Evolutionary conservation across 2,797 vertebrate species (phyloP), one percentile per base, ranked within the genome.

Genomic region (Eospalax fontanierii): DNA sequence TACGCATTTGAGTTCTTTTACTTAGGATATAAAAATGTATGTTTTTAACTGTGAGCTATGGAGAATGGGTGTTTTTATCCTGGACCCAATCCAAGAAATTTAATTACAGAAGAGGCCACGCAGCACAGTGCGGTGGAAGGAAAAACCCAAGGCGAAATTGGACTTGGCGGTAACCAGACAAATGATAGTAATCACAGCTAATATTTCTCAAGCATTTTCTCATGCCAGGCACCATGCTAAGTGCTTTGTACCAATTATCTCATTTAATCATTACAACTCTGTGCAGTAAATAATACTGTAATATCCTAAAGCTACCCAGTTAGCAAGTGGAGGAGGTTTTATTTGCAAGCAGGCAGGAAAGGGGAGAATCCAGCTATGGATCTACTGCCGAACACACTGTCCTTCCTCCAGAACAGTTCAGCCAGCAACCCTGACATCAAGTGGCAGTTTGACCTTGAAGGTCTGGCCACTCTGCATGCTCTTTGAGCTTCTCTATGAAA

Each of bases 71-170:
- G 83, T 46, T 86, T 95, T 95, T 61, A 76, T 61, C 59, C 82
- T 92, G 86, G 93, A 89, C 22, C 46, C 46, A 93, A 82, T 76
- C 80, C 90, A 96, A 91, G 80, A 54, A 93, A 70, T 96, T 96
- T 95, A 94, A 94, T 93, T 89, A 84, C 35, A 46, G 33, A 97
- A 93, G 65, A 95, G 33, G 40, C 82, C 40, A 78, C 65, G 30
- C 30, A 81, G 35, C 1, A 3, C 14, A 63, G 38, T 30, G 38
- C 28, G 3, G 38, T 43, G 82, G 75, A 73, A 93, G 88, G 46
- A 92, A 96, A 94, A 80, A 80, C n/a, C 19, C 28, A 74, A 68
- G 78, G 88, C 59, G 33, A 95, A 83, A 95, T 8, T 83, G 74
- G 54, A 88, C 91, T 75, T 76, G 82, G 74, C 3, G 0, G 11